Evolutionary conservation across 2,113 vertebrate species (phyloP).

Genomic region (Hystrix cristata): DNA sequence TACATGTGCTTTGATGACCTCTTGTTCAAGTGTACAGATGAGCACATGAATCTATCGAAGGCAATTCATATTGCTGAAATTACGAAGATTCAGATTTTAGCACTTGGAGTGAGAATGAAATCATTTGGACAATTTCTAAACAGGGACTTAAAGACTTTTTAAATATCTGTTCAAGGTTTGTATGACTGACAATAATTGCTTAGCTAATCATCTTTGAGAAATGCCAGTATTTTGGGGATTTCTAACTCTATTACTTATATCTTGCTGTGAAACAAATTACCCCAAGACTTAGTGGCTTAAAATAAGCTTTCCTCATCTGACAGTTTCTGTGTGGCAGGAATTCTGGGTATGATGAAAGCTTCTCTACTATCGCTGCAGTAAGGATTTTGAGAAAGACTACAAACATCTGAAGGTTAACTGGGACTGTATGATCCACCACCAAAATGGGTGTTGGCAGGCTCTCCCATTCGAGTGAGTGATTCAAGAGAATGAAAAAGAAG

Average conservation of each 20-base stretch:
- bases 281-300: neutral
- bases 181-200: neutral
- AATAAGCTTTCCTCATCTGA: constrained; percentile 1
- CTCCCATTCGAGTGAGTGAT: neutral
- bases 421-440: neutral
- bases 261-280: constrained; percentile 46
- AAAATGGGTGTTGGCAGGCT: neutral
- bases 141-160: constrained; percentile 6
- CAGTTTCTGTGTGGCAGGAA: neutral
- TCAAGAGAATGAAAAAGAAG: constrained; percentile 40
- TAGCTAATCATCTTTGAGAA: constrained; percentile 39
- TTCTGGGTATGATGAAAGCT: neutral
- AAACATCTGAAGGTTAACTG: neutral
- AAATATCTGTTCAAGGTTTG: constrained; percentile 36
- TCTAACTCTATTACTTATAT: constrained; percentile 56
- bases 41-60: neutral
- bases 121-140: constrained; percentile 39
- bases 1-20: constrained; percentile 19
- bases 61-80: constrained; percentile 12
- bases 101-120: neutral
- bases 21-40: constrained; percentile 8
- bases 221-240: neutral
- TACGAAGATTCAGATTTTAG: constrained; percentile 14
- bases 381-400: neutral
- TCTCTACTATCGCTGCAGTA: neutral